Conservation (phyloP, 2,797 vertebrate species). For the Lemur catta region DNA sequence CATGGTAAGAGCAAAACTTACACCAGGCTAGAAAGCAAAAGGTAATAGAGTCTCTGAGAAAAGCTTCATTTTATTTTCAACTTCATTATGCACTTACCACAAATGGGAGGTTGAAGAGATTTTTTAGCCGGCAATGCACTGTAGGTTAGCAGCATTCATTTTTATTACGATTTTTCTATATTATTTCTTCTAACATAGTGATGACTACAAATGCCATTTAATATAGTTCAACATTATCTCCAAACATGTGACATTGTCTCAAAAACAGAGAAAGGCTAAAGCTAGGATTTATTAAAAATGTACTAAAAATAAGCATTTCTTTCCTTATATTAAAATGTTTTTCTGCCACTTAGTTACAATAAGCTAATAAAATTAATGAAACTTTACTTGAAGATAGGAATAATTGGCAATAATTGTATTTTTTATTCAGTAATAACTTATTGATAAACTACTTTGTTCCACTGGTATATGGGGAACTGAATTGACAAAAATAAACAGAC, state of each 20-base stretch:
- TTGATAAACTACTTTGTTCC: neutral
- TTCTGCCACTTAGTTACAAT: neutral
- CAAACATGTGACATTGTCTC: neutral
- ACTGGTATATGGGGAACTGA: neutral
- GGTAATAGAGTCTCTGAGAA: neutral
- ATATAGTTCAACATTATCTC: neutral
- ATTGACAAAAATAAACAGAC: neutral
- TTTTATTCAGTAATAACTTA: neutral
- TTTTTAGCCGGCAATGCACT: neutral
- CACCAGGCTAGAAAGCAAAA: neutral
- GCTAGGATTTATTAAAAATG: neutral
- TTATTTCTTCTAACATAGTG: neutral
- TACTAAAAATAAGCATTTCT: neutral
- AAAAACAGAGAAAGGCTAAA: neutral
- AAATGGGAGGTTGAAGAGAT: neutral
- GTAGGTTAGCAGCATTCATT: constrained; percentile 20
- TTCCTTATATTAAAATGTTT: neutral
- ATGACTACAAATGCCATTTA: constrained; percentile 21
- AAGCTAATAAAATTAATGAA: neutral
- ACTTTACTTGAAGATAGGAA: neutral
- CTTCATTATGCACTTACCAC: neutral
- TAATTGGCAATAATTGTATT: neutral
- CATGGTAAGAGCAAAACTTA: neutral
- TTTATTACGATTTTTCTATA: constrained; percentile 13
- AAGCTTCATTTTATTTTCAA: constrained; percentile 21